Base-by-base conservation (phyloP, 2,888 invertebrate species). In the Parnassius apollo region DNA sequence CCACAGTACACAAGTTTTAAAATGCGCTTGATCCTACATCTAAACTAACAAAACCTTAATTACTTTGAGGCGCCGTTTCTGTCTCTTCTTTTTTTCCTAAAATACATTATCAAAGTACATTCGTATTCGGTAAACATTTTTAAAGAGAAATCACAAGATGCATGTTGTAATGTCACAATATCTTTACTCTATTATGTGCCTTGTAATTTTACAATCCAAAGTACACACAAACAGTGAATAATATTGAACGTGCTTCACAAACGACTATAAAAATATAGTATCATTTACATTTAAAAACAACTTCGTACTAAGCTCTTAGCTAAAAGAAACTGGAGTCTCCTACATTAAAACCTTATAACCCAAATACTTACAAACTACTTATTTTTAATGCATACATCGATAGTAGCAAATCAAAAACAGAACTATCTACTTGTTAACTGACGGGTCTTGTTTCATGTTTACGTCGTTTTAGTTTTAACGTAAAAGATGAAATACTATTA, bases 251-350 rank as follows among this genome's bases (percentile, higher is more conserved):
- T 53, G 59, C 13, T 46, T 42, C 22, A 55, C 13, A 44, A 49
- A 49, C 13, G 13, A 46, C 48, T 51, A 57, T 57, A 62, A 57
- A 57, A 62, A 52, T 52, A 62, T 57, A 59, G 52, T 59, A 45
- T 50, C 42, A 45, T 52, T 61, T 35, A 56, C 44, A 61, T 52
- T 48, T 42, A 12, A 22, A 44, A 45, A 62, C 18, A 57, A 57
- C 13, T 57, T 25, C 46, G 52, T 59, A 52, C 45, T 42, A 62
- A 42, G 54, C 55, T 62, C 59, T 59, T 62, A 62, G 55, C 62
- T 59, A 54, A 59, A 50, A 45, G 12, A 55, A 55, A 60, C 42
- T 42, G 42, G 42, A 60, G 35, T 55, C 22, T 49, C 49, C 12
- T 55, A 60, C 22, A 12, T 18, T 35, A 57, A 42, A 49, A 49